phyloP scores from a whole-genome alignment of 2,797 vertebrate genomes.

The Anomalospiza imberbis region DNA sequence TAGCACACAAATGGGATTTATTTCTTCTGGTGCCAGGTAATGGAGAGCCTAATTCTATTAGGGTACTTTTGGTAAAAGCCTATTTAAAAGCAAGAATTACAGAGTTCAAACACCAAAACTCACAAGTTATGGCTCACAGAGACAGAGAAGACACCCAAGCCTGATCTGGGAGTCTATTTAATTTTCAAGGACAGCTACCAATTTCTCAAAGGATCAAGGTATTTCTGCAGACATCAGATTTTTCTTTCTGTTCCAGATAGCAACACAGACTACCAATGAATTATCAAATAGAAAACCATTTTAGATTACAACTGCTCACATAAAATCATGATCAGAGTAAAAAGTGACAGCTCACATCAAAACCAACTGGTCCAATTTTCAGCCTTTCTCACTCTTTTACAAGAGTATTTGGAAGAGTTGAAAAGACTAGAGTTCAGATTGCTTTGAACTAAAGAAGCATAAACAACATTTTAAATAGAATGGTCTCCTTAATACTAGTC shows the following conservation, averaged over 20 bases:
- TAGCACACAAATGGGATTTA: not conserved
- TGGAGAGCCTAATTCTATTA: not conserved
- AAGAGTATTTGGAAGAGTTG: not conserved
- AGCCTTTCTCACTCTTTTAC: not conserved
- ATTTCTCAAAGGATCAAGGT: not conserved
- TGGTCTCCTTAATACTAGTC: not conserved
- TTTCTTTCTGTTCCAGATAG: not conserved
- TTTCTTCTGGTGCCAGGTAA: not conserved
- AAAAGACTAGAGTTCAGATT: not conserved
- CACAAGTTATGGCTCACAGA: not conserved
- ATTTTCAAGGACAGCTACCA: not conserved
- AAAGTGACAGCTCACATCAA: not conserved
- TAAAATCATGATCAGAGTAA: not conserved
- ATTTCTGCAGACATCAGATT: not conserved
- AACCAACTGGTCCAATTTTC: not conserved
- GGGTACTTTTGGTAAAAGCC: not conserved
- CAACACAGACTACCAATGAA: not conserved
- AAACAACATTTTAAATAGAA: not conserved
- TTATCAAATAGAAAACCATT: not conserved
- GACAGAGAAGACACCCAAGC: not conserved
- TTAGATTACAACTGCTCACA: not conserved
- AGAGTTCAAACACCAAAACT: not conserved
- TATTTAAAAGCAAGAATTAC: not conserved
- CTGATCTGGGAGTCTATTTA: not conserved
- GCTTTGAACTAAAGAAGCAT: not conserved